These are phyloP conservation scores for Spodoptera frugiperda DNA, from an alignment of 1,140 invertebrate species.

Conservation along the genomic window DNA sequence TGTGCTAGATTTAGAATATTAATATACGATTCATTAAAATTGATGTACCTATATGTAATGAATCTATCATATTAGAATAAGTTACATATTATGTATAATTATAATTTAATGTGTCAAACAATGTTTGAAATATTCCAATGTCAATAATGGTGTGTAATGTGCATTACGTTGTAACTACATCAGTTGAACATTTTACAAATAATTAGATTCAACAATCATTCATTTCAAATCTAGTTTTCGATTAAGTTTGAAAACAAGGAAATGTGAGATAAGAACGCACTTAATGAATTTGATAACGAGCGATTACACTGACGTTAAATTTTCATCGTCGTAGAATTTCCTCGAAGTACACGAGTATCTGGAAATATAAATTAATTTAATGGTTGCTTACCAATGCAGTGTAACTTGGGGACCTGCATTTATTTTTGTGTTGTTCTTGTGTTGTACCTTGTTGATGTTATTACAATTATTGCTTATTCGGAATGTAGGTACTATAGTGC, in stretches of 20 bases:
- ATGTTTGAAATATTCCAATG: not conserved
- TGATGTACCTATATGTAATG: conserved; percentile 14
- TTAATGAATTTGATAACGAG: conserved; percentile 39
- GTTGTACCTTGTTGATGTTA: not conserved
- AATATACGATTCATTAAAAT: not conserved
- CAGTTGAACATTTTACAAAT: not conserved
- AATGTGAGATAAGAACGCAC: conserved; percentile 35
- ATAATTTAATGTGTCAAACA: conserved; percentile 5
- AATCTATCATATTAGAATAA: conserved; percentile 34
- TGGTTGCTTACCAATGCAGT: no score
- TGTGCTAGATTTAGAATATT: conserved; percentile 18
- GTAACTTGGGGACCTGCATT: not conserved
- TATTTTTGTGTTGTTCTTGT: not conserved
- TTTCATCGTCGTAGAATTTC: conserved; percentile 1
- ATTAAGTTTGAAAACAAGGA: conserved; percentile 40
- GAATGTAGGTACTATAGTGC: conserved; percentile 46
- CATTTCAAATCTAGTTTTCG: conserved; percentile 10
- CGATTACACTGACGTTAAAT: conserved; percentile 25
- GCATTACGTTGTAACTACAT: not conserved
- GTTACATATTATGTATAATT: conserved; percentile 5
- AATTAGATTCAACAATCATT: not conserved
- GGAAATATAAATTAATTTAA: not conserved
- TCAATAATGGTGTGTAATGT: not conserved
- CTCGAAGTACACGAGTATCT: not conserved
- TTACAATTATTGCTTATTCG: conserved; percentile 10